Evolutionary conservation across 53 echinoderm and acorn worm genomes (phyloP), one percentile per base, ranked within the genome.

Genomic region (Hippasteria phrygiana): DNA sequence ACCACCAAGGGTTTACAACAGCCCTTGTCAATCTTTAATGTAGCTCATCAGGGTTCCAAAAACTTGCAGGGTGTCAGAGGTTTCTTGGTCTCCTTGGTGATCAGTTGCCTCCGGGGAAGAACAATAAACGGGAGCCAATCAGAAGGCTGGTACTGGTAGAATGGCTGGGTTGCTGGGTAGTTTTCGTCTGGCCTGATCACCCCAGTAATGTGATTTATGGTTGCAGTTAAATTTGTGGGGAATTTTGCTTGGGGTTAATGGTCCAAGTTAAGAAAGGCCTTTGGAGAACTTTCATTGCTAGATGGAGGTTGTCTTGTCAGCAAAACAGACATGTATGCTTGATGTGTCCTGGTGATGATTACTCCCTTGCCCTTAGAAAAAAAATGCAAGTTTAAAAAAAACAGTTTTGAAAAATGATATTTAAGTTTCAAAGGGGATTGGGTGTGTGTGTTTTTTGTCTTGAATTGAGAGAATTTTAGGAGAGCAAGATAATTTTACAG

Each of bases 81-180:
- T 56, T 10, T 22, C 17, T 76, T 12, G 2, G 20, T 48, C 53
- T 20, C 59, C 79, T 20, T 41, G 62, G 62, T 35, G 39, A 79
- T 62, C 79, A 3, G 22, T 11, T 2, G 1, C 13, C 54, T 36
- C 56, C 74, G 18, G 7, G 78, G 38, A 78, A 78, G 40, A 78
- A 18, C 55, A 78, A 78, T 78, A 78, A 78, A 54, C 26, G 35
- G 2, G 26, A 56, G 42, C 79, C 79, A 79, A 79, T 62, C 79
- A 79, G 76, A 14, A 16, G 50, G 38, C 39, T 34, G 79, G n/a
- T n/a, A n/a, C n/a, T n/a, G n/a, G 13, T 27, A n/a, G 64, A 28
- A 63, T 63, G 18, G 1, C 28, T n/a, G 16, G 20, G 59, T 59
- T 24, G 4, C 33, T 76, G 34, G 48, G 47, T 11, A n/a, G n/a